Evolutionary conservation across 1,140 invertebrate species (phyloP), one percentile per base, ranked within the genome.

Genomic region (Luehdorfia chinensis): DNA sequence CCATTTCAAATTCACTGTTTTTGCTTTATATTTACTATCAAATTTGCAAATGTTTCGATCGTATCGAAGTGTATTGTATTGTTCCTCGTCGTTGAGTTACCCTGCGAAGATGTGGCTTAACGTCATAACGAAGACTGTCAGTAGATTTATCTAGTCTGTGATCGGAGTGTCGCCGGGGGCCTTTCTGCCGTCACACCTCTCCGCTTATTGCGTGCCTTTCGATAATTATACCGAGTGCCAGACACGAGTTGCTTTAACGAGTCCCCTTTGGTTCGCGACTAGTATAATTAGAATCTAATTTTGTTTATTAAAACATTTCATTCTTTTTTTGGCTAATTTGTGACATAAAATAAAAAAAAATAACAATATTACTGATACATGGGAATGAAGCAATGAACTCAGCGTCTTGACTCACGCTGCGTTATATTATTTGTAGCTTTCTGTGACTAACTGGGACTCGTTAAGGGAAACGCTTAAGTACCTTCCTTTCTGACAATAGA

Each of bases 401-500:
- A 28, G 13, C n/a, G 14, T n/a, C 25, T 9, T 43, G 25, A 43
- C 23, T 43, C 39, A 43, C 39, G 39, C 14, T 14, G 18, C 25
- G 14, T 28, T 15, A 16, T 28, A 1, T 28, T 30, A 43, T 43
- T 43, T 30, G 39, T 43, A 28, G 18, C n/a, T 47, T 25, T 48
- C 19, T 19, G 30, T 61, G 58, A 66, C 62, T 72, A 63, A 62
- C 50, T 47, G 67, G 64, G 63, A 54, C 72, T 75, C 73, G 75
- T 75, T 51, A 59, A 64, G 57, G 65, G 59, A 61, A 70, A 47
- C 61, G 55, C 62, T 59, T 58, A 50, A 63, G 62, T 75, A 83
- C 76, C 73, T 83, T 83, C 77, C 75, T 84, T 81, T 78, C 69
- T 77, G 76, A 86, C 83, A 84, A 86, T 86, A 86, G 83, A 86